Base-by-base conservation (phyloP, 2,113 vertebrate species). In the Ploceus nigricollis region DNA sequence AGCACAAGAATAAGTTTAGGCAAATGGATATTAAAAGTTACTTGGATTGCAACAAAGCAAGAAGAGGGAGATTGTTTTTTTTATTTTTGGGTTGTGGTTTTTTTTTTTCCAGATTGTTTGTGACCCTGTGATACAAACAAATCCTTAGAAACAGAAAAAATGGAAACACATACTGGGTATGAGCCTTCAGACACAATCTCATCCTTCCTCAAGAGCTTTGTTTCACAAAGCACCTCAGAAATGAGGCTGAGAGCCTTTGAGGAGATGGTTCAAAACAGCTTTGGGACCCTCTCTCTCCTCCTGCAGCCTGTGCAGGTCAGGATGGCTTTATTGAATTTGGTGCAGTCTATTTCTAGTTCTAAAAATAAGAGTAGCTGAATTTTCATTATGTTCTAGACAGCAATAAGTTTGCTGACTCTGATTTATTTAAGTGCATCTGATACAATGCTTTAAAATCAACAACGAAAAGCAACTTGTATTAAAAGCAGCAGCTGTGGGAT, bases 401-500 rank as follows among this genome's bases (percentile, higher is more conserved):
- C 71, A 85, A 39, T 13, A 53, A 61, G 37, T 85, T 71, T 44
- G 10, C 70, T 85, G 82, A 47, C 33, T 77, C 25, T 27, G 28
- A 4, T 69, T 89, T 95, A 75, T 75, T 71, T 57, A 85, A 87
- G 61, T 75, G 58, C n/a, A n/a, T 64, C 73, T 96, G 82, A 85
- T 35, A 40, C 13, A 45, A 31, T 63, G 60, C 30, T 83, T 83
- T 83, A 77, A 93, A 91, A 68, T 44, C 15, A 21, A 2, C 39
- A 45, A 37, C 3, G 23, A 37, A 19, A 82, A 53, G 1, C 82
- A 65, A 2, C 25, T 48, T 87, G 35, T 79, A 85, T 71, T 87
- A 60, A 85, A 82, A 82, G 42, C 50, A 92, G 60, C 58, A 83
- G 23, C 45, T 61, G 30, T 90, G 71, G n/a, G 13, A 73, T 83